Evolutionary conservation across 2,113 vertebrate genomes (phyloP).

Genomic region (Rhinogobius similis): DNA sequence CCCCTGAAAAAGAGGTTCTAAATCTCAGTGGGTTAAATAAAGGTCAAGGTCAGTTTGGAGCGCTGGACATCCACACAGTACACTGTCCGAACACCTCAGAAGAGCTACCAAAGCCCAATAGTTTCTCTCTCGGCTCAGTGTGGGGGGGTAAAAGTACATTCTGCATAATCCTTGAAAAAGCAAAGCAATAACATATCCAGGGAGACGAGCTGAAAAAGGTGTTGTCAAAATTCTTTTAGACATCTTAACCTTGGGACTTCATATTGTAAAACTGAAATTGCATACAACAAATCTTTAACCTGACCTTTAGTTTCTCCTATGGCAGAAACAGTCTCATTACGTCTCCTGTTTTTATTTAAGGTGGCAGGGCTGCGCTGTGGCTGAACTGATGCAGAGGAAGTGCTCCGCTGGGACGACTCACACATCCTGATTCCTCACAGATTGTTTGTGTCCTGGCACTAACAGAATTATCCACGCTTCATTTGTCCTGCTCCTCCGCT

Average conservation of each 20-base stretch:
- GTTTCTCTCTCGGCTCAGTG: no score
- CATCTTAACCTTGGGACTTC: background rate
- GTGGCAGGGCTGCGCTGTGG: slow-evolving; percentile 43
- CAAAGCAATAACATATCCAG: no score
- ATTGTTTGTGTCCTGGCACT: slow-evolving; percentile 73
- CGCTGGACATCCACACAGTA: no score
- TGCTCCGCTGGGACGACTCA: slow-evolving; percentile 57
- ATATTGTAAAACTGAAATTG: background rate
- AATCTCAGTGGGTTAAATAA: no score
- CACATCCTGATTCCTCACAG: slow-evolving; percentile 73
- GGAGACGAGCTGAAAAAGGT: no score
- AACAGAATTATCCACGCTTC: slow-evolving; percentile 80
- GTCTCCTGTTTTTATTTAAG: background rate
- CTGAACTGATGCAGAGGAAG: slow-evolving; percentile 65
- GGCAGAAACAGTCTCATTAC: background rate
- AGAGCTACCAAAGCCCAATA: no score
- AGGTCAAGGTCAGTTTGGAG: no score
- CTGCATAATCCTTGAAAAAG: no score
- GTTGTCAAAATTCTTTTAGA: background rate
- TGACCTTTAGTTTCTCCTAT: background rate
- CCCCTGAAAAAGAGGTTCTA: no score
- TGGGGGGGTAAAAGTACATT: no score
- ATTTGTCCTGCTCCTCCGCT: slow-evolving; percentile 76
- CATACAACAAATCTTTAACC: background rate
- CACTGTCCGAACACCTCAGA: no score